Evolutionary conservation across 2,888 invertebrate species (phyloP).

Genomic region (Stenotaenia linearis): DNA sequence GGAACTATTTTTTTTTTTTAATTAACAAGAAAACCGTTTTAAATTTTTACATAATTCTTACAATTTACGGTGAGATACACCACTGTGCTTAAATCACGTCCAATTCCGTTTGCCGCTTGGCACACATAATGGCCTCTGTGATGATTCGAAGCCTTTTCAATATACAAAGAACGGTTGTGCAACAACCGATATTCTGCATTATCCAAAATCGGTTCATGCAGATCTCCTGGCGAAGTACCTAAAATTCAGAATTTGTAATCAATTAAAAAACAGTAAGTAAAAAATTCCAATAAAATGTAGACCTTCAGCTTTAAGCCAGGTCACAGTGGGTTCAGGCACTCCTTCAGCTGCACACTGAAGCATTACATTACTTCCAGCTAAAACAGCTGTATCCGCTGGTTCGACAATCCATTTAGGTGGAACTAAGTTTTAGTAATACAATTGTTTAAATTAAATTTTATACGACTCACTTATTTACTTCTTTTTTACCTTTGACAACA

Average conservation of each 20-base stretch:
- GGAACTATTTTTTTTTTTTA: no score
- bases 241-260: background rate
- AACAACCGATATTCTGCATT: conserved; percentile 30
- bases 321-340: conserved; percentile 45
- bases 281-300: background rate
- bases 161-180: conserved; percentile 31
- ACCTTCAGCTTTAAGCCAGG: conserved; percentile 44
- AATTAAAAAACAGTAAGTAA: background rate
- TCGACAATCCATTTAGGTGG: conserved; percentile 47
- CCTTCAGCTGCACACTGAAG: conserved; percentile 47
- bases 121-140: conserved; percentile 46
- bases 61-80: conserved; percentile 48
- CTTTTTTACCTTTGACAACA: conserved; percentile 45
- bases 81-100: conserved; percentile 47
- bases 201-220: conserved; percentile 41
- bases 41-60: conserved; percentile 38
- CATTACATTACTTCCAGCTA: conserved; percentile 43
- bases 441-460: conserved; percentile 13
- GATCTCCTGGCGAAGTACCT: conserved; percentile 39
- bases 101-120: conserved; percentile 47
- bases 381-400: conserved; percentile 45
- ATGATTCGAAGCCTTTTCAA: conserved; percentile 29
- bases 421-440: conserved; percentile 41
- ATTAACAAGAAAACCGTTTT: no score
- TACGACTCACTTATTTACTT: background rate